These are phyloP conservation scores for Nothocercus nigrocapillus DNA, from an alignment of 2,113 vertebrate genomes.

Conservation along the genomic window DNA sequence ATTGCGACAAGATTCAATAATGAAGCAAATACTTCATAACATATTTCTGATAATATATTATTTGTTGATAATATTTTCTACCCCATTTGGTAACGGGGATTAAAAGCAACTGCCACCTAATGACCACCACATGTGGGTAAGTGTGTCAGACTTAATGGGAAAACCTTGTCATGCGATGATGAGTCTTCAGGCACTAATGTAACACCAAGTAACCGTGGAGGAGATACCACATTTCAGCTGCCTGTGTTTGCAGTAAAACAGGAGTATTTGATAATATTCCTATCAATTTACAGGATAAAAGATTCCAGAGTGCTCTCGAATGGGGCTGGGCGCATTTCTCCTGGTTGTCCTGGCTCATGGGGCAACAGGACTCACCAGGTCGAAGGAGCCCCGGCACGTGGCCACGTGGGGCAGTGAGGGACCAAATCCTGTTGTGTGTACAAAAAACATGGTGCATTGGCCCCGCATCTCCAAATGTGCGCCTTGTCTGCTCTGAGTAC, in stretches of 20 bases:
- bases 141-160: background rate
- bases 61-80: background rate
- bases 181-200: background rate
- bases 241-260: background rate
- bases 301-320: background rate
- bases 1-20: background rate
- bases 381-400: background rate
- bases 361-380: background rate
- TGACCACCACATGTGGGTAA: background rate
- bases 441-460: background rate
- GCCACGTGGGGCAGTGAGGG: background rate
- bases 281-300: background rate
- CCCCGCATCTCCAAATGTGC: background rate
- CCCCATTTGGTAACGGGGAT: background rate
- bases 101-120: background rate
- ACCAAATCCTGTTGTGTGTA: background rate
- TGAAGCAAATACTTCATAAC: background rate
- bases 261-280: background rate
- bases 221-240: background rate
- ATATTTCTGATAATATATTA: background rate
- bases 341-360: background rate
- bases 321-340: background rate
- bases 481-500: background rate
- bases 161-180: background rate
- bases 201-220: background rate